Evolutionary conservation across 2,113 vertebrate genomes (phyloP).

Genomic region (Chaenogobius annularis): DNA sequence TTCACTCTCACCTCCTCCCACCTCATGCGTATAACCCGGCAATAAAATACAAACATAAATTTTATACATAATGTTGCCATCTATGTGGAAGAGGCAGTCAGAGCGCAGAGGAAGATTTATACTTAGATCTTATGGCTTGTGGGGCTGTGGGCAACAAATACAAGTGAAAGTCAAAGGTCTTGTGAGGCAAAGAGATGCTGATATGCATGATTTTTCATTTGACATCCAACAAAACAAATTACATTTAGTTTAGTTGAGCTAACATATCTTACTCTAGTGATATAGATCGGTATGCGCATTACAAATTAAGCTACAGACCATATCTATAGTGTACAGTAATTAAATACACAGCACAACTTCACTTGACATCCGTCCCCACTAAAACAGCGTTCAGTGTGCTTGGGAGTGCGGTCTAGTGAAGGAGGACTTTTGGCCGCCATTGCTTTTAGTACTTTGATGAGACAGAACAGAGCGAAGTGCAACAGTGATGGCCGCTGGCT

Average conservation of each 20-base stretch:
- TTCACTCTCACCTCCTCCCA: neutral
- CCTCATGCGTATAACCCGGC: neutral
- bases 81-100: neutral
- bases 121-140: conserved; percentile 6
- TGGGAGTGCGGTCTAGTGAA: conserved; percentile 24
- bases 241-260: neutral
- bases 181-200: neutral
- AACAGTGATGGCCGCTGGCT: conserved; percentile 43
- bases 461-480: conserved; percentile 52
- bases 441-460: conserved; percentile 47
- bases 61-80: conserved; percentile 10
- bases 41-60: conserved; percentile 30
- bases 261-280: neutral
- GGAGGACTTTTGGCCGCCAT: conserved; percentile 37
- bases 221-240: neutral
- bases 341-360: neutral
- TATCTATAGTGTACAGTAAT: neutral
- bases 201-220: neutral
- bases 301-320: neutral
- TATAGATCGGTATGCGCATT: neutral
- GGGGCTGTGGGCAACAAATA: conserved; percentile 4
- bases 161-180: neutral
- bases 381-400: neutral
- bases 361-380: neutral
- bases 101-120: conserved; percentile 23